Percentiles rank a stretch among this genome's conserved stretches.
Conservation (phyloP, 2,888 invertebrate genomes). For the Geotrupes spiniger region DNA sequence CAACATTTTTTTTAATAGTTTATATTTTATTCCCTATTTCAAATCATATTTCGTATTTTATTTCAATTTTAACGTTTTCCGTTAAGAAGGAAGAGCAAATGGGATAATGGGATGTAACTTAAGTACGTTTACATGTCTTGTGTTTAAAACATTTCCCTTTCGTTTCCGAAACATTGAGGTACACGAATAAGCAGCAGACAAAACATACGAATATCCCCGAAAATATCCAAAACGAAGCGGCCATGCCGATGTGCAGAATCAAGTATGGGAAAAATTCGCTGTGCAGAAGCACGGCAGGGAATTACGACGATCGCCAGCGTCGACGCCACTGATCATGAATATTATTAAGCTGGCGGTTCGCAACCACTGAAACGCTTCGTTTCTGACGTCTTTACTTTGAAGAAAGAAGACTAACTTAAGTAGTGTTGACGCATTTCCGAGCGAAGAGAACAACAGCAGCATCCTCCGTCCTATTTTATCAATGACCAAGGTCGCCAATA, state of each 20-base stretch:
- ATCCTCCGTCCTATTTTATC: constrained; percentile 72
- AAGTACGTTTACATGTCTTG: constrained; percentile 70
- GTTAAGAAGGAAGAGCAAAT: no score
- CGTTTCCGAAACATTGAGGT: constrained; percentile 72
- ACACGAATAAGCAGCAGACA: constrained; percentile 67
- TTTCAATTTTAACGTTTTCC: no score
- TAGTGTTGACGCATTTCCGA: constrained; percentile 62
- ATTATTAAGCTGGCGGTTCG: constrained; percentile 69
- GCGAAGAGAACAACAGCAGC: constrained; percentile 66
- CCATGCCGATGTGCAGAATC: constrained; percentile 57
- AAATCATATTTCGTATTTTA: no score
- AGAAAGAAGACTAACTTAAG: constrained; percentile 48
- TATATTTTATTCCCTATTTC: no score
- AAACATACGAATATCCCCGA: constrained; percentile 60
- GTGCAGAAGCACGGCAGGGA: constrained; percentile 72
- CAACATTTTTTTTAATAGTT: no score
- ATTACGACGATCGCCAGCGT: constrained; percentile 77
- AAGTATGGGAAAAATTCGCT: constrained; percentile 68
- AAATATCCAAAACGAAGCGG: constrained; percentile 72
- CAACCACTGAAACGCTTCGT: constrained; percentile 60
- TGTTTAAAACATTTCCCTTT: constrained; percentile 84
- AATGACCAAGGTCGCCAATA: constrained; percentile 67
- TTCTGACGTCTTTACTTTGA: constrained; percentile 59
- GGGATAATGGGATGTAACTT: no score
- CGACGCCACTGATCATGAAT: constrained; percentile 72